Base-by-base conservation (phyloP, 2,113 vertebrate genomes). In the Mola mola region DNA sequence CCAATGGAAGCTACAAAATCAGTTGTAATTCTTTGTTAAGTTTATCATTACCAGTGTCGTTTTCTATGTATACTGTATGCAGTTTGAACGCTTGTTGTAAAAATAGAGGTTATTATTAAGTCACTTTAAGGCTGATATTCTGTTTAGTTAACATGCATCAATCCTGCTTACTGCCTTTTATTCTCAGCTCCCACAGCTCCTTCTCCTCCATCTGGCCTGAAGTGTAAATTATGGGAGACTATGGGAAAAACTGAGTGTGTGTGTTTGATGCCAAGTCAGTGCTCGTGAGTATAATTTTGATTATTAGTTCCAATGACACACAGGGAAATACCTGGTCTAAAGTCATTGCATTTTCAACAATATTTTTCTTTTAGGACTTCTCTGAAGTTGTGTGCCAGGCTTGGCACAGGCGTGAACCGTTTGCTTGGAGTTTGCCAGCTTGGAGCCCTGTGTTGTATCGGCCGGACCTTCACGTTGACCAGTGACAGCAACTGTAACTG, bases 231-330 rank as follows among this genome's bases (percentile, higher is more conserved):
- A 5, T 97, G 95, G 96, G 93, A 99, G 87, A 96, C 88, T 40
- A 37, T 80, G 0, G 77, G 92, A 33, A 78, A 89, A 58, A 86
- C 51, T 0, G 70, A 65, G 40, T 98, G 96, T 79, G 90, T 95
- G 55, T 99, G 96, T 74, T 95, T 92, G 91, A 92, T 93, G 91
- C 94, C 94, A 0, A 87, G 87, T 31, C 92, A 97, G 37, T 98
- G 97, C 87, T 76, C 76, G 97, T 99, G 87, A 95, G 94, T 87
- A 31, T 21, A 2, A 48, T 34, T 42, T 10, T 43, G 10, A 41
- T 4, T 17, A 16, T 12, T 7, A 20, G 31, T 33, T 50, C 7
- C 26, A 1, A 13, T 29, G 13, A 29, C 8, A 37, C n/a, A 12
- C n/a, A n/a, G 1, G 22, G 4, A 64, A 34, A 36, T 41, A 22